phyloP scores from a whole-genome alignment of 2,113 vertebrate species.

The Pelodiscus sinensis region DNA sequence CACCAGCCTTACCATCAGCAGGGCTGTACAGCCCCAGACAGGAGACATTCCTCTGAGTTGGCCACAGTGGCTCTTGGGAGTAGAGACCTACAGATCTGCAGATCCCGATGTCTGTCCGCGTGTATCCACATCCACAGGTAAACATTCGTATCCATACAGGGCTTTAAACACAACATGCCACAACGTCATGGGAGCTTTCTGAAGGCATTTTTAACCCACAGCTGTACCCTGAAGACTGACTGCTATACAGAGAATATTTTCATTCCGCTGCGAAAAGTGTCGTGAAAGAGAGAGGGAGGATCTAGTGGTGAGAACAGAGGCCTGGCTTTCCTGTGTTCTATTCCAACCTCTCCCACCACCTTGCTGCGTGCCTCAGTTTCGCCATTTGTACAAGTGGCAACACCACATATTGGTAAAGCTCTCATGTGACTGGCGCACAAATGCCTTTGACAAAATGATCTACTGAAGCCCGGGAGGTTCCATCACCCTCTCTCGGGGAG shows the following conservation, averaged over 20 bases:
- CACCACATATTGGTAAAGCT: not conserved
- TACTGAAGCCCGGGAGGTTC: not conserved
- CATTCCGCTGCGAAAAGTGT: not conserved
- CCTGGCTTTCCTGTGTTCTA: not conserved
- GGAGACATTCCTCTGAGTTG: too few species aligned
- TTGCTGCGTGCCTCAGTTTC: not conserved
- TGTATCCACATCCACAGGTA: too few species aligned
- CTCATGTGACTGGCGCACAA: not conserved
- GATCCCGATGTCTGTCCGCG: too few species aligned
- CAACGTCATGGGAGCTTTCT: not conserved
- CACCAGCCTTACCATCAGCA: too few species aligned
- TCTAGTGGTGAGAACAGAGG: not conserved
- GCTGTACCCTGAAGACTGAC: not conserved
- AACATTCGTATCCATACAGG: too few species aligned
- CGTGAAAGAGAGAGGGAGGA: not conserved
- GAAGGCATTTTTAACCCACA: not conserved
- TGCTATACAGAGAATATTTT: not conserved
- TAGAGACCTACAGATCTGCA: too few species aligned
- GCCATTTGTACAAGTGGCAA: not conserved
- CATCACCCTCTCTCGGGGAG: not conserved
- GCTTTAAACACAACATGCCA: not conserved
- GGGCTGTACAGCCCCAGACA: too few species aligned
- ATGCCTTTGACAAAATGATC: not conserved
- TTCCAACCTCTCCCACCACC: not conserved
- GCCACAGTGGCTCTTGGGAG: too few species aligned